Evolutionary conservation across 2,888 invertebrate species (phyloP), one percentile per base, ranked within the genome.

Genomic region (Andrena fulva): DNA sequence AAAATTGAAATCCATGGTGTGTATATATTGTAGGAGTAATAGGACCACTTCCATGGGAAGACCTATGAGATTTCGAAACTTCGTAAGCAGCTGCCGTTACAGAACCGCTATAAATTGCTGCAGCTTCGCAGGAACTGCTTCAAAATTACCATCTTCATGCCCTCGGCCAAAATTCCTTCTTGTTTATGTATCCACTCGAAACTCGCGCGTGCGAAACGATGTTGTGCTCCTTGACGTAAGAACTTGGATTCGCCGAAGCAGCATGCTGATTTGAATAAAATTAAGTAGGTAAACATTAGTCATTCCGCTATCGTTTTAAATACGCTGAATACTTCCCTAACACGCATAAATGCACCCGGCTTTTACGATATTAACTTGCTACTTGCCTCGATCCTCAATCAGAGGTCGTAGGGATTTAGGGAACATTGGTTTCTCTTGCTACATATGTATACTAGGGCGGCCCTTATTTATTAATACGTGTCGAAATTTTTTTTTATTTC

Each of bases 61-160:
- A 78, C 54, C 75, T 77, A 75, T 35, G 75, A 72, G 74, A 73
- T 84, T 82, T 82, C 75, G 72, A 75, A 84, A 84, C 71, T 84
- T 76, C 20, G 74, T 56, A 56, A 75, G 75, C 82, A 71, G 42
- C 80, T 77, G 84, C 69, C 54, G 79, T 68, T 69, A 29, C 64
- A 70, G 72, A 81, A 82, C 63, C 66, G 48, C 72, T 75, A 76
- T 80, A 80, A 82, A 80, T 80, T 82, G 72, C 63, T 77, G 56
- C 67, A 66, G 74, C 67, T 75, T 63, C 80, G 52, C 52, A 50
- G 69, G 31, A 82, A 80, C 75, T 75, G 71, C 52, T 80, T 75
- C 75, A 64, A 82, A 76, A 82, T 82, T 80, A 71, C 71, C 71
- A 56, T 62, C 67, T 42, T 56, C 62, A 16, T 68, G n/a, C 48